These are phyloP conservation scores for Enteromius treurensis DNA, from an alignment of 2,797 vertebrate species.

Conservation along the genomic window DNA sequence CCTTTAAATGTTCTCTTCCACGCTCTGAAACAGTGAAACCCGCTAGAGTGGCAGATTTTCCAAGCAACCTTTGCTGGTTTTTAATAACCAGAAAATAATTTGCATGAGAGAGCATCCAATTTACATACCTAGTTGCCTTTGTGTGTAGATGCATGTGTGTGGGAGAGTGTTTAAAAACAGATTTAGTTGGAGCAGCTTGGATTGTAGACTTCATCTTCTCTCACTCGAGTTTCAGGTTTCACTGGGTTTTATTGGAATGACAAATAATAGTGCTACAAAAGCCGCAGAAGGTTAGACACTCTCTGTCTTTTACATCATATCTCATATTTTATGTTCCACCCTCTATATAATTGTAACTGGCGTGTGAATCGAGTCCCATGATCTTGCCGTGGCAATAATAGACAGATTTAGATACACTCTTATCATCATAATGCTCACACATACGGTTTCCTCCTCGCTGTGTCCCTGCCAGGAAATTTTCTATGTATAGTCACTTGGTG, in stretches of 20 bases:
- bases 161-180: constrained; percentile 47
- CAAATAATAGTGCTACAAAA: constrained; percentile 37
- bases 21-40: constrained; percentile 61
- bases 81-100: constrained; percentile 69
- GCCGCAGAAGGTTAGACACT: not conserved
- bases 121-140: constrained; percentile 59
- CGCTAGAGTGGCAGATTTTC: constrained; percentile 65
- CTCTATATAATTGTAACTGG: constrained; percentile 21
- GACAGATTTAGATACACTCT: not conserved
- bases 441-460: not conserved
- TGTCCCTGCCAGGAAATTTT: not conserved
- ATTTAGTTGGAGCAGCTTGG: constrained; percentile 51
- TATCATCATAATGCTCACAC: constrained; percentile 17
- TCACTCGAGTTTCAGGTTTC: constrained; percentile 30
- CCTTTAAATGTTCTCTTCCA: constrained; percentile 42
- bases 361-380: constrained; percentile 26
- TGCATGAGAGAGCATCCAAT: constrained; percentile 65
- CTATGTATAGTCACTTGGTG: not conserved
- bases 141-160: constrained; percentile 19
- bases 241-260: constrained; percentile 43
- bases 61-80: constrained; percentile 61
- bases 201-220: constrained; percentile 59
- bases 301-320: constrained; percentile 4
- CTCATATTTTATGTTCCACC: constrained; percentile 21
- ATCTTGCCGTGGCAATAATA: constrained; percentile 14